A percentile compares a stretch with the other conserved stretches of the same genome.
Evolutionary conservation across 2,888 invertebrate genomes (phyloP).

Genomic region (Hydriomena furcata): DNA sequence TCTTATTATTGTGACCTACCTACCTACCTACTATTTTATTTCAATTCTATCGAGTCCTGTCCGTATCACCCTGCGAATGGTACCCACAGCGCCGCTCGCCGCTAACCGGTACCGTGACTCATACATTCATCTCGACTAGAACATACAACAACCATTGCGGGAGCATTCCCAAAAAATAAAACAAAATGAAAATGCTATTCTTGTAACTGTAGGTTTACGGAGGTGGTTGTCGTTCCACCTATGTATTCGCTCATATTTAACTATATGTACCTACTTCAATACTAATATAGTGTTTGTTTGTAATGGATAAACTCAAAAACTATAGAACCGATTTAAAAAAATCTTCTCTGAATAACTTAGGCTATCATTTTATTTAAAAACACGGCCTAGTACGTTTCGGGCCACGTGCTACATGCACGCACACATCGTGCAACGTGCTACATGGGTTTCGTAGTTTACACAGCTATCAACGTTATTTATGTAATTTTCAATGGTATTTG

Average conservation of each 20-base stretch:
- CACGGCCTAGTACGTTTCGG: no score
- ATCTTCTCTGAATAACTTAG: no score
- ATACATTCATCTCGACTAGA: constrained; percentile 25
- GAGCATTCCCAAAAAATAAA: constrained; percentile 29
- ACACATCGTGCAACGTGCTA: no score
- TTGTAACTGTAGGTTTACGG: constrained; percentile 9
- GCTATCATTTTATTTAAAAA: no score
- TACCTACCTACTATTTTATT: neutral
- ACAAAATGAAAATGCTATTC: constrained; percentile 13
- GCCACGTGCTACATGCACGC: no score
- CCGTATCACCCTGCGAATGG: constrained; percentile 32
- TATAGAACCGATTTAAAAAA: no score
- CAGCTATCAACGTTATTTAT: no score
- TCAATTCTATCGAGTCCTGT: neutral
- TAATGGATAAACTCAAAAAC: no score
- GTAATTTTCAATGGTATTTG: no score
- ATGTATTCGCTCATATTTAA: neutral
- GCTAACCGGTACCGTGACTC: constrained; percentile 34
- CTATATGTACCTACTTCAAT: neutral
- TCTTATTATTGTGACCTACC: neutral
- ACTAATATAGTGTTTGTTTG: no score
- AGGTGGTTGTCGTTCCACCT: neutral
- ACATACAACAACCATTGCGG: constrained; percentile 23
- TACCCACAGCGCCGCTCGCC: constrained; percentile 14
- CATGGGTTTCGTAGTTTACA: no score